These are phyloP conservation scores for Gastracanthus pulcherrimus DNA, from an alignment of 2,888 invertebrate genomes.

Conservation along the genomic window DNA sequence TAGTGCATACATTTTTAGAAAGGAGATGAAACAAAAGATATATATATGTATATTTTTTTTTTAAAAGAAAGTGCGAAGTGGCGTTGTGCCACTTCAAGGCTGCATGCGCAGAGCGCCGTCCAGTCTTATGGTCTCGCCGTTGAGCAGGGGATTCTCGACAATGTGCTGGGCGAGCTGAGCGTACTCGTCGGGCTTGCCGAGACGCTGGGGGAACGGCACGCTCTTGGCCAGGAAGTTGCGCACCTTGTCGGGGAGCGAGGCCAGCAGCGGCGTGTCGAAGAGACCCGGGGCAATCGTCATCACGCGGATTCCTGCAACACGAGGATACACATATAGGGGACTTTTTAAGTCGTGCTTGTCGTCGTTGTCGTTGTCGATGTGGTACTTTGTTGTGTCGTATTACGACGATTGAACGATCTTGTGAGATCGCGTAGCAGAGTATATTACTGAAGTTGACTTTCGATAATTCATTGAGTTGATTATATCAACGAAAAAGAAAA, in stretches of 20 bases:
- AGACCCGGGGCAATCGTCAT: constrained; percentile 77
- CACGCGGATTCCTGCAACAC: constrained; percentile 62
- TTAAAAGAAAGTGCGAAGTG: too few relatives aligned
- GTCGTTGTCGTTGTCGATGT: too few relatives aligned
- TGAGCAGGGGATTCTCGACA: constrained; percentile 80
- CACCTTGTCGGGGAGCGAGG: constrained; percentile 78
- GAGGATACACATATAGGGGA: background rate
- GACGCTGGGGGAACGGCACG: constrained; percentile 80
- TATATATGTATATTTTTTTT: too few relatives aligned
- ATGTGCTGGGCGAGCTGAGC: constrained; percentile 80
- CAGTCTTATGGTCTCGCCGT: constrained; percentile 81
- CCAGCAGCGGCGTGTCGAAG: constrained; percentile 81
- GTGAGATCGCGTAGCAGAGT: too few relatives aligned
- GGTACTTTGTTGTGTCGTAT: too few relatives aligned
- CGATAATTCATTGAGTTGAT: too few relatives aligned
- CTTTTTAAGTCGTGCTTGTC: background rate
- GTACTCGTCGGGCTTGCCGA: constrained; percentile 80
- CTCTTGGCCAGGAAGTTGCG: constrained; percentile 78
- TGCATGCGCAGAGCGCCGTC: constrained; percentile 82
- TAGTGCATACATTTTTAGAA: constrained; percentile 45
- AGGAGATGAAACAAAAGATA: background rate
- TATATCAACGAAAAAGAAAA: too few relatives aligned
- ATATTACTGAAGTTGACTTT: too few relatives aligned
- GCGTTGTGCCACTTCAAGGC: too few relatives aligned
- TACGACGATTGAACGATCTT: too few relatives aligned